Evolutionary conservation across 2,888 invertebrate species (phyloP), one percentile per base, ranked within the genome.

Genomic region (Lepidochrysops patricia): DNA sequence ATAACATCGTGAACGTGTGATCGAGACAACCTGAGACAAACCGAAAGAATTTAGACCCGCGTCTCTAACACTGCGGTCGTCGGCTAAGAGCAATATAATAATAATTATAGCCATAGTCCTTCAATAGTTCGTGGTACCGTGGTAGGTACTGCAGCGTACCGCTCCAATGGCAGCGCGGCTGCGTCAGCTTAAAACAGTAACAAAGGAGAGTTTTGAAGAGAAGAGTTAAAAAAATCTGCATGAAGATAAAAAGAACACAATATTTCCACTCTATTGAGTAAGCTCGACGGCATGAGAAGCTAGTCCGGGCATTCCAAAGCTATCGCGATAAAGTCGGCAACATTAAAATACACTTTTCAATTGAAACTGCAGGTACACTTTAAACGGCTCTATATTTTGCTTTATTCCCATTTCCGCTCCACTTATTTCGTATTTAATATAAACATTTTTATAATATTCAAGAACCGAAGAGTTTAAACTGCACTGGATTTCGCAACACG

Each of bases 341-440:
- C 54, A 54, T 54, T 54, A 29, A 54, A 54, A 54, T 54, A 54
- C 54, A 29, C 54, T 54, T 54, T 54, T 32, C 54, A 54, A 54
- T 54, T 54, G 29, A 54, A 54, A 54, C 32, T 54, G 54, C 32
- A 54, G 54, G 27, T 29, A 54, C 19, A 54, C 54, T 54, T 54
- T 32, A 13, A 54, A 54, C 54, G 26, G 52, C 52, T 54, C 29
- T 19, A 29, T 32, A 54, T 54, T 54, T 54, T 32, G 27, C 52
- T 52, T 27, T 27, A 54, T 54, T 54, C 29, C 15, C 5, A 32
- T 54, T 54, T 54, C 29, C 29, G 54, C 32, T 19, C 29, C 54
- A 19, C 19, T 32, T 32, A 54, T 54, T 52, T 54, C 29, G 29
- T 32, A 29, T 54, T 29, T 54, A 29, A 15, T 19, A 54, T 54